Evolutionary conservation across 1,140 invertebrate genomes (phyloP), one percentile per base, ranked within the genome.

Genomic region (Scaptomyza hsui): DNA sequence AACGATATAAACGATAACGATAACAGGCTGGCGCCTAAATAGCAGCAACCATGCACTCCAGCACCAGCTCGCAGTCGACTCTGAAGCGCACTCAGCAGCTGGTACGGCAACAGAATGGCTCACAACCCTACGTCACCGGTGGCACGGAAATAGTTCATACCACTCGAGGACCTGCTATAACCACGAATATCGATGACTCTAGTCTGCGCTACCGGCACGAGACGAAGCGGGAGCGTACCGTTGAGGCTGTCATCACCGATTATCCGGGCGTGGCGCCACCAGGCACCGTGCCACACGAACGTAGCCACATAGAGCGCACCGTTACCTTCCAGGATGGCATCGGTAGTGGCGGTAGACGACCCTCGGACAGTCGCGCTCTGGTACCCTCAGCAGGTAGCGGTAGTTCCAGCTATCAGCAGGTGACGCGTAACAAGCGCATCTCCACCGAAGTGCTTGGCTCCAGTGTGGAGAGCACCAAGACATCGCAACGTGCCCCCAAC

Each of bases 361-460:
- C 75, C 12, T 76, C 75, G 1, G 83, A 73, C 24, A 78, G 60
- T 48, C 68, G 83, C 7, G 83, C 82, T 9, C 12, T 88, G 53
- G 72, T 88, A 3, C 82, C 83, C 29, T 9, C 67, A 0, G 32
- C 63, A 0, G 65, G 62, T 19, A 48, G 49, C 12, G 26, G 41
- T 4, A 45, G 26, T 9, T 9, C 24, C 18, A 44, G 82, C 37
- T 88, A 85, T 67, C 95, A 95, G 90, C 94, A 95, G 80, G 94
- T 97, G 83, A 94, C 96, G 78, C 96, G 96, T 57, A 96, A 96
- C 89, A 95, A 97, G 78, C 93, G 94, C 75, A 92, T 97, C 71
- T 96, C 95, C 73, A 97, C 96, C 62, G 96, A 97, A 93, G 95
- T 96, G 85, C 92, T 96, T 90, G 97, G 96, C 76, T 96, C 95